Evolutionary conservation across 2,797 vertebrate genomes (phyloP).

Genomic region (Ciconia nigra): DNA sequence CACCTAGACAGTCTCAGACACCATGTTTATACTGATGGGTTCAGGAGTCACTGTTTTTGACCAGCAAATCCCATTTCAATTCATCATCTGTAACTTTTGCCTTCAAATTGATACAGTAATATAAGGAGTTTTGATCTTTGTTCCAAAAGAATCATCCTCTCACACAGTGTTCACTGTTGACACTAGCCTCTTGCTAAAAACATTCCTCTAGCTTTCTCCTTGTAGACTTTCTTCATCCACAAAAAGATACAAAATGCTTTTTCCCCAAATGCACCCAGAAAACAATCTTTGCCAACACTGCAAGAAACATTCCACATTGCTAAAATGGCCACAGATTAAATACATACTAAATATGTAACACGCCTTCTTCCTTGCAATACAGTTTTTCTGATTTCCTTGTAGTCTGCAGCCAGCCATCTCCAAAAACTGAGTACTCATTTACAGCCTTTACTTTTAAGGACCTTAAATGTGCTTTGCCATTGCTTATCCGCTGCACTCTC

Average conservation of each 20-base stretch:
- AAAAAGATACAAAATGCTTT: background rate
- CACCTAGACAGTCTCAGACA: background rate
- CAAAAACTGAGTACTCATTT: background rate
- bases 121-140: background rate
- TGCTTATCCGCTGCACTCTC: background rate
- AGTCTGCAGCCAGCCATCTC: background rate
- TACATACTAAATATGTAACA: background rate
- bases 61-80: background rate
- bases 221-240: background rate
- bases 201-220: background rate
- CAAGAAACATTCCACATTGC: background rate
- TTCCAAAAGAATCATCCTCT: background rate
- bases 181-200: background rate
- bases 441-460: background rate
- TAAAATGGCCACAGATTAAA: background rate
- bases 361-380: background rate
- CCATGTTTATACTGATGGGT: background rate
- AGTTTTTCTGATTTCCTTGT: background rate
- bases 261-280: background rate
- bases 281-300: background rate
- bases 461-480: background rate
- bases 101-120: background rate
- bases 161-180: background rate
- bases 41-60: background rate
- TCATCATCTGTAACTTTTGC: background rate